Evolutionary conservation across 1,140 invertebrate genomes (phyloP).

Genomic region (Nautilus pompilius): DNA sequence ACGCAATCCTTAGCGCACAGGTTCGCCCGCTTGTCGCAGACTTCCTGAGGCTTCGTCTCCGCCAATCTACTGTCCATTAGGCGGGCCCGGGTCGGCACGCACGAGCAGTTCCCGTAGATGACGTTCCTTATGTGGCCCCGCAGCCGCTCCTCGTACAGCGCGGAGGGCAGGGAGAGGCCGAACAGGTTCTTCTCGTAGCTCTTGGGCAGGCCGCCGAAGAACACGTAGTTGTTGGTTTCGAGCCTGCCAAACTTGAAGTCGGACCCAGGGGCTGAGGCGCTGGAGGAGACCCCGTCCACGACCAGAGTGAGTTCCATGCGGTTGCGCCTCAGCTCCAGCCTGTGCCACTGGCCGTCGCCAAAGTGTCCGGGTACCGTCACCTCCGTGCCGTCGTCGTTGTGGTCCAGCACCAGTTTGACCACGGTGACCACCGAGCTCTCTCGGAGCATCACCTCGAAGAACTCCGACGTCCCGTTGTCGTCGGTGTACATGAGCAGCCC

Average conservation of each 20-base stretch:
- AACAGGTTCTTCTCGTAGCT: neutral
- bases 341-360: slow-evolving; percentile 15
- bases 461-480: slow-evolving; percentile 89
- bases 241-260: slow-evolving; percentile 17
- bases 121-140: slow-evolving; percentile 17
- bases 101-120: slow-evolving; percentile 18
- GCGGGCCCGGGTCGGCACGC: neutral
- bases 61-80: neutral
- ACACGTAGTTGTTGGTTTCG: slow-evolving; percentile 11
- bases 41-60: neutral
- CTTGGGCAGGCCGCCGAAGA: slow-evolving; percentile 15
- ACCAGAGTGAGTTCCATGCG: slow-evolving; percentile 12
- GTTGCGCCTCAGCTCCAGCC: slow-evolving; percentile 11
- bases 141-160: slow-evolving; percentile 8
- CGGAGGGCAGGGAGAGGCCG: slow-evolving; percentile 15
- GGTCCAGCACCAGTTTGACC: slow-evolving; percentile 15
- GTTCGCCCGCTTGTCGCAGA: neutral
- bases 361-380: slow-evolving; percentile 5
- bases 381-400: slow-evolving; percentile 9
- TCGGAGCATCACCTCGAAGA: slow-evolving; percentile 71
- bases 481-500: slow-evolving; percentile 89
- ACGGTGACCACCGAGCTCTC: slow-evolving; percentile 2
- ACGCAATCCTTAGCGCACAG: slow-evolving; percentile 6
- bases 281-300: slow-evolving; percentile 13
- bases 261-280: slow-evolving; percentile 8